Evolutionary conservation across 2,888 invertebrate genomes (phyloP).

Genomic region (Trichacis sp.): DNA sequence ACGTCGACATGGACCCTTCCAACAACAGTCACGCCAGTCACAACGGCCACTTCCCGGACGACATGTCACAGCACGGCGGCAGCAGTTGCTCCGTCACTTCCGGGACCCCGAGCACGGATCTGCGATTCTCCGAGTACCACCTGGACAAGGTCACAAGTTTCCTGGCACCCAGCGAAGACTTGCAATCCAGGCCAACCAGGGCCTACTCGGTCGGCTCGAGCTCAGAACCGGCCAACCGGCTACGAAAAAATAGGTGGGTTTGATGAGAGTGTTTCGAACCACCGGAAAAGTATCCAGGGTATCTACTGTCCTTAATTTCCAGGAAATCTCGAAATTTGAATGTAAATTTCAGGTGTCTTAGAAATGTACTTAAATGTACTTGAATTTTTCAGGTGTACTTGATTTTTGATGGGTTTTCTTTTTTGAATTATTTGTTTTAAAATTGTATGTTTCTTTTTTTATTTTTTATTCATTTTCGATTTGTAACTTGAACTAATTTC

Average conservation of each 20-base stretch:
- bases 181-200: conserved; percentile 77
- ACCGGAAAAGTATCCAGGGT: background rate
- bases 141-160: conserved; percentile 85
- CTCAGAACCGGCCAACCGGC: conserved; percentile 75
- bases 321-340: background rate
- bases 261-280: too few species aligned
- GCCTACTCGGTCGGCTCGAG: conserved; percentile 90
- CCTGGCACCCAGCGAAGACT: conserved; percentile 75
- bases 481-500: too few species aligned
- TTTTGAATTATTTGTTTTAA: too few species aligned
- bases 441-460: too few species aligned
- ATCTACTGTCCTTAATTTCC: background rate
- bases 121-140: conserved; percentile 81
- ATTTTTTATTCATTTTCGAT: too few species aligned
- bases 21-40: conserved; percentile 57
- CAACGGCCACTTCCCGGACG: conserved; percentile 65
- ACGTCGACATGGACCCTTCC: conserved; percentile 75
- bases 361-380: too few species aligned
- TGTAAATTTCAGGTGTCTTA: too few species aligned
- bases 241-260: conserved; percentile 65
- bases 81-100: conserved; percentile 82
- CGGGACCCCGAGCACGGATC: conserved; percentile 85
- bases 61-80: conserved; percentile 74
- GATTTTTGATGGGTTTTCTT: too few species aligned
- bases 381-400: too few species aligned